phyloP scores from a whole-genome alignment of 2,113 vertebrate species.

The Microtus ochrogaster region DNA sequence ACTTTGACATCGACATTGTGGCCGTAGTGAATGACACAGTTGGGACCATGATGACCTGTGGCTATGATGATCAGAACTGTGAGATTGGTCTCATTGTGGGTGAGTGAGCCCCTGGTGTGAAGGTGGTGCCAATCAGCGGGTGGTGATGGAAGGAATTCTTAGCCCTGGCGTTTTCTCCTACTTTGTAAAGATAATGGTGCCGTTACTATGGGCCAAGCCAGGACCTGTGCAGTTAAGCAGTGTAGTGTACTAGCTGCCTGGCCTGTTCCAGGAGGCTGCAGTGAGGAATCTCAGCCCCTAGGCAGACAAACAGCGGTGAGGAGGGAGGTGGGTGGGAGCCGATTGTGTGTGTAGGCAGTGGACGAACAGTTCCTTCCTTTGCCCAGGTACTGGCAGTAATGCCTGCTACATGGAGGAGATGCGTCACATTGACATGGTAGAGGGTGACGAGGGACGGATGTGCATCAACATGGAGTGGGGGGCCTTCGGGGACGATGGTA shows the following conservation, averaged over 20 bases:
- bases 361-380: not conserved
- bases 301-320: not conserved
- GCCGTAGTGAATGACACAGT: conserved; percentile 97
- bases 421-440: conserved; percentile 94
- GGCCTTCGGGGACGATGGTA: conserved; percentile 94
- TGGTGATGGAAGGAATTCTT: not conserved
- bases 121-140: not conserved
- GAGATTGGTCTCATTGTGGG: conserved; percentile 98
- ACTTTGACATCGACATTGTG: conserved; percentile 96
- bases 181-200: not conserved
- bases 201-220: not conserved
- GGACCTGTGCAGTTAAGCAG: not conserved
- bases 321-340: not conserved
- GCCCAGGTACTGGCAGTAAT: conserved; percentile 94
- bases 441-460: conserved; percentile 97
- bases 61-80: conserved; percentile 96
- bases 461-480: conserved; percentile 99
- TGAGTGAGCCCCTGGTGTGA: conserved; percentile 81
- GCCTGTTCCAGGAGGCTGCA: not conserved
- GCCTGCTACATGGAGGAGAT: conserved; percentile 99
- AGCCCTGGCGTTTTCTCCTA: not conserved
- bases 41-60: conserved; percentile 99
- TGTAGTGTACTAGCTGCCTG: not conserved
- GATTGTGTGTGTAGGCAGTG: rapidly evolving
- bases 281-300: not conserved